Conservation (phyloP, 2,797 vertebrate genomes). For the Austrolebias charrua region DNA sequence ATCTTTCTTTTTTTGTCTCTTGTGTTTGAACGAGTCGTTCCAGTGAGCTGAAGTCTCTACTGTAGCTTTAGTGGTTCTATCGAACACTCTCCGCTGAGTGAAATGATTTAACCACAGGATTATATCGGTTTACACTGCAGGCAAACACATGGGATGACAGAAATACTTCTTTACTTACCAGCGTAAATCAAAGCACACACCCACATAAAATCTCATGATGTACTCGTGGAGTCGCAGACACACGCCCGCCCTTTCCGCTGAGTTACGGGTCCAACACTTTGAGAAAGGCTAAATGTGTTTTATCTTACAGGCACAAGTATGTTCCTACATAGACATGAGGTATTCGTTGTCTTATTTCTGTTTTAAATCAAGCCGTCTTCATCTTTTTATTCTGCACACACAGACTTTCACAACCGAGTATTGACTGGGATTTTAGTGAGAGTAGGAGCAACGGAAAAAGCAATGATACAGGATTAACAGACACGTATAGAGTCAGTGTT, state of each 20-base stretch:
- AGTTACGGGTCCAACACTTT: conserved; percentile 20
- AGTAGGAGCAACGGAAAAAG: conserved; percentile 28
- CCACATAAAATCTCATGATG: conserved; percentile 37
- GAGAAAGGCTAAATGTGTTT: neutral
- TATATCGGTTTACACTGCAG: conserved; percentile 66
- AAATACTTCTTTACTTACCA: conserved; percentile 48
- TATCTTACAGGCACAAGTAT: neutral
- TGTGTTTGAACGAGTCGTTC: conserved; percentile 25
- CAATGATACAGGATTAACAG: conserved; percentile 32
- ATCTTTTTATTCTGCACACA: conserved; percentile 22
- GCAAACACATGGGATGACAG: conserved; percentile 41
- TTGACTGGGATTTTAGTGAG: conserved; percentile 45
- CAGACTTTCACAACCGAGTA: conserved; percentile 50
- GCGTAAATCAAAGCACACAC: conserved; percentile 52
- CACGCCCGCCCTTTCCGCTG: conserved; percentile 5
- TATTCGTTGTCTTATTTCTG: conserved; percentile 27
- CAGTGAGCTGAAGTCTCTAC: conserved; percentile 60
- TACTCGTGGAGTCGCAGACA: conserved; percentile 24
- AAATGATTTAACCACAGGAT: conserved; percentile 70
- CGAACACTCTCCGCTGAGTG: conserved; percentile 59
- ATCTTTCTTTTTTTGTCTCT: fast-evolving
- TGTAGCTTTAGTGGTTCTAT: conserved; percentile 50
- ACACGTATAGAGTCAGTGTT: conserved; percentile 43
- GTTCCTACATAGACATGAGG: neutral
- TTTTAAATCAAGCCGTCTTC: conserved; percentile 12